Conservation (phyloP, 2,888 invertebrate genomes). For the Orthosia gothica region DNA sequence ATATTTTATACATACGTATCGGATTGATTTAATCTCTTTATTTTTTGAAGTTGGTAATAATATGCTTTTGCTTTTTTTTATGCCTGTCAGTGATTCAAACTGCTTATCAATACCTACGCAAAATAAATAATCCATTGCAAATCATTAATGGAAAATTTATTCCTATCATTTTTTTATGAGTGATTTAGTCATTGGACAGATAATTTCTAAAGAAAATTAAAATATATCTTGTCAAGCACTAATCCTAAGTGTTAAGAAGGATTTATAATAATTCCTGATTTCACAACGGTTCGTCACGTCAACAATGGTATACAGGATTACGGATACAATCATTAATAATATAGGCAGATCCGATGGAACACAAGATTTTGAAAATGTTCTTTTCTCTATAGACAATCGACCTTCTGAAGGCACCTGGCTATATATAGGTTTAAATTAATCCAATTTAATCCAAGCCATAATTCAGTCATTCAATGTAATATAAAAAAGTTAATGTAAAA, state of each 20-base stretch:
- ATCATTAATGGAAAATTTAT: not conserved
- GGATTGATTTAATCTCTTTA: not conserved
- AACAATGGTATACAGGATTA: not conserved
- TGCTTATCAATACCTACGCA: not conserved
- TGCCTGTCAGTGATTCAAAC: not conserved
- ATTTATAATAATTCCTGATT: not conserved
- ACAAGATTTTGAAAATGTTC: not conserved
- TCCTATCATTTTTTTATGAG: not conserved
- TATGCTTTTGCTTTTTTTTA: conserved; percentile 22
- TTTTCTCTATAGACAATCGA: not conserved
- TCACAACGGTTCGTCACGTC: not conserved
- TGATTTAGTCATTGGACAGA: not conserved
- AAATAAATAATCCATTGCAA: conserved; percentile 4
- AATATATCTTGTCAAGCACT: too few species aligned
- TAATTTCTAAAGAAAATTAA: not conserved
- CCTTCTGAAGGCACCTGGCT: too few species aligned
- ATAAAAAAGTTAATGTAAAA: not conserved
- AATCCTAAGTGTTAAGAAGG: not conserved
- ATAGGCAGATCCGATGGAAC: too few species aligned
- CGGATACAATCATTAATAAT: too few species aligned
- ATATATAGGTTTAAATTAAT: conserved; percentile 9
- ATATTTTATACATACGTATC: too few species aligned
- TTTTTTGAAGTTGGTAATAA: not conserved
- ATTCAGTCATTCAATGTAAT: not conserved
- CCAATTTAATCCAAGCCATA: conserved; percentile 23